Evolutionary conservation across 2,113 vertebrate species (phyloP).

Genomic region (Salvelinus namaycush): DNA sequence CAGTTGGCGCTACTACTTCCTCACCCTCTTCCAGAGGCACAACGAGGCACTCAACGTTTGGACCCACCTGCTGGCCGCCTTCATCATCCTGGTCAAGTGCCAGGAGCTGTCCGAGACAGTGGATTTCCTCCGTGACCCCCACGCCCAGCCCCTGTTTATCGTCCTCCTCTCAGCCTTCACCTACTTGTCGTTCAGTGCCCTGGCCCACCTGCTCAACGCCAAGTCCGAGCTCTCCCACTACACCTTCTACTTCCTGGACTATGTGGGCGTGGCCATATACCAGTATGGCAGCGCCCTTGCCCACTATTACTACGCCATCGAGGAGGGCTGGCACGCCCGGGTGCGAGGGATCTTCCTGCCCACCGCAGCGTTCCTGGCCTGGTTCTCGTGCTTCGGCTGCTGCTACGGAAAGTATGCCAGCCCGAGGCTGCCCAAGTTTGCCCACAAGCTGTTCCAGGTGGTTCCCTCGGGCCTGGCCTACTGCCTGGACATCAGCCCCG

Average conservation of each 20-base stretch:
- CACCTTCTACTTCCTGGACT: conserved; percentile 95
- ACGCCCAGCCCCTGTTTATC: conserved; percentile 88
- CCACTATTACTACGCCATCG: conserved; percentile 89
- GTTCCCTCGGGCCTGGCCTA: conserved; percentile 89
- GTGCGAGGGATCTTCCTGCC: conserved; percentile 83
- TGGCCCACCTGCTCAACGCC: conserved; percentile 92
- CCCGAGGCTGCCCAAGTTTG: conserved; percentile 68
- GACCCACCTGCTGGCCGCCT: conserved; percentile 85
- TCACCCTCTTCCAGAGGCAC: conserved; percentile 90
- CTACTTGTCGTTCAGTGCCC: conserved; percentile 86
- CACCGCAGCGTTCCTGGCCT: conserved; percentile 79
- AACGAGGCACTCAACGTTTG: conserved; percentile 92
- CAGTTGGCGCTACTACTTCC: conserved; percentile 90
- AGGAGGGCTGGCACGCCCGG: conserved; percentile 81
- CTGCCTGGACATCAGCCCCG: conserved; percentile 90
- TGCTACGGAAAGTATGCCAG: conserved; percentile 88
- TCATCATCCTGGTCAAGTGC: conserved; percentile 85
- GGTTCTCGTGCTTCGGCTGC: conserved; percentile 90
- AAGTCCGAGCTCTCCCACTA: conserved; percentile 95
- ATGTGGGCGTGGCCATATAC: conserved; percentile 90
- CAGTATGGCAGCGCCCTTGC: conserved; percentile 89
- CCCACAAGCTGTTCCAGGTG: conserved; percentile 87
- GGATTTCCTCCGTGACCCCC: conserved; percentile 85
- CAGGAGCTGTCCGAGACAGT: conserved; percentile 78
- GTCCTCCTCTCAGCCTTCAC: conserved; percentile 82